Conservation (phyloP, 1,140 invertebrate species). For the Drosophila sp. region DNA sequence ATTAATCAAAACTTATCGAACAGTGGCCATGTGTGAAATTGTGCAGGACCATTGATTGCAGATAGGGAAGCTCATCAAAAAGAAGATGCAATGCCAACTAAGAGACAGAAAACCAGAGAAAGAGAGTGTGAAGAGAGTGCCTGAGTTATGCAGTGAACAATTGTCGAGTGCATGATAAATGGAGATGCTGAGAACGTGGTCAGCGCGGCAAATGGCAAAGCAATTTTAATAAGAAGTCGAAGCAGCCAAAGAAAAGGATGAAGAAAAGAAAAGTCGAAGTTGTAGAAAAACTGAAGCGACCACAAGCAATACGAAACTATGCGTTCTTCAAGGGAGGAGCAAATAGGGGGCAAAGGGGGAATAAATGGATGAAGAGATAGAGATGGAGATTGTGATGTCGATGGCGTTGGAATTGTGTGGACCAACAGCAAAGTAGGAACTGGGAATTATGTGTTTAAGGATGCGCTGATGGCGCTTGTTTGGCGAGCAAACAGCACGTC, state of each 20-base stretch:
- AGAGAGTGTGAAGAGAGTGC: neutral
- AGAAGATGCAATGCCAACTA: constrained; percentile 11
- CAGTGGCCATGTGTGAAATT: constrained; percentile 77
- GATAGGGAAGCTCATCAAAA: constrained; percentile 41
- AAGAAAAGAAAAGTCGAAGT: neutral
- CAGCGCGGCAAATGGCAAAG: constrained; percentile 44
- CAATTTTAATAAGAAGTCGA: constrained; percentile 28
- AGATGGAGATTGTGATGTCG: neutral
- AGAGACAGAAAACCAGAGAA: neutral
- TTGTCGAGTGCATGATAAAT: constrained; percentile 70
- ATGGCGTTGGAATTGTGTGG: neutral
- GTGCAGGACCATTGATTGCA: constrained; percentile 70
- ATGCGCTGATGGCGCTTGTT: constrained; percentile 57
- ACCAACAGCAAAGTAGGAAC: constrained; percentile 9
- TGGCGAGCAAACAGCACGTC: constrained; percentile 49
- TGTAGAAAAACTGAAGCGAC: constrained; percentile 7
- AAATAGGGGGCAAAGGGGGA: too few relatives aligned
- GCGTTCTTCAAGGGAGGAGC: neutral
- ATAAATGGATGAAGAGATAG: neutral
- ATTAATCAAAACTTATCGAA: constrained; percentile 77
- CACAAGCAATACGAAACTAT: constrained; percentile 11
- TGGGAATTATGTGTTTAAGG: constrained; percentile 58
- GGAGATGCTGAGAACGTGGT: constrained; percentile 45
- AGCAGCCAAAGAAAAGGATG: neutral
- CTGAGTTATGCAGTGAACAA: constrained; percentile 78